Evolutionary conservation across 2,113 vertebrate species (phyloP).

Genomic region (Steatornis caripensis): DNA sequence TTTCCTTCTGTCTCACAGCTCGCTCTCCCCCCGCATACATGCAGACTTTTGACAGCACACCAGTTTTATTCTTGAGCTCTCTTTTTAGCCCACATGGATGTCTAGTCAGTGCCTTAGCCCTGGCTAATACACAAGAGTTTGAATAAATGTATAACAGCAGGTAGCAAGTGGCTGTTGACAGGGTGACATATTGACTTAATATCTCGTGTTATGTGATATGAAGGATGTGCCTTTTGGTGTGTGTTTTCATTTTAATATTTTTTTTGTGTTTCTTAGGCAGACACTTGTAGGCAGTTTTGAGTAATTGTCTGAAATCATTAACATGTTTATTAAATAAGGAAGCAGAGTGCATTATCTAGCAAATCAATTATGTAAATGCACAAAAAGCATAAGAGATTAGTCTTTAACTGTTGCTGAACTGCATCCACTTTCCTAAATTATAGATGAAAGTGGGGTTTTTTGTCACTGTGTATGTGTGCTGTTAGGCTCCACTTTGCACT

Average conservation of each 20-base stretch:
- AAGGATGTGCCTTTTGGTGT: slow-evolving; percentile 80
- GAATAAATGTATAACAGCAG: slow-evolving; percentile 80
- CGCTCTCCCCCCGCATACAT: background rate
- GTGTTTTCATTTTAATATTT: slow-evolving; percentile 74
- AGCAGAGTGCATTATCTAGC: slow-evolving; percentile 78
- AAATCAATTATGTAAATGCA: slow-evolving; percentile 82
- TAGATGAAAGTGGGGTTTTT: slow-evolving; percentile 54
- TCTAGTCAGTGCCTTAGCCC: slow-evolving; percentile 66
- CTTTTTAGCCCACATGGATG: slow-evolving; percentile 68
- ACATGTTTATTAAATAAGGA: slow-evolving; percentile 84
- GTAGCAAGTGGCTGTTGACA: slow-evolving; percentile 80
- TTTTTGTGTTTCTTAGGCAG: slow-evolving; percentile 68
- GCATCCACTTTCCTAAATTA: slow-evolving; percentile 68
- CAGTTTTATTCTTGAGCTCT: slow-evolving; percentile 57
- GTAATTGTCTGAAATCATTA: slow-evolving; percentile 82
- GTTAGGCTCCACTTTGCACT: background rate
- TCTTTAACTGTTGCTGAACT: slow-evolving; percentile 75
- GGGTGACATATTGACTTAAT: slow-evolving; percentile 81
- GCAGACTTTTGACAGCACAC: slow-evolving; percentile 61
- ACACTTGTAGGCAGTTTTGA: slow-evolving; percentile 75
- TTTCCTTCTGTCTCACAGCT: slow-evolving; percentile 67
- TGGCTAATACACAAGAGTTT: slow-evolving; percentile 67
- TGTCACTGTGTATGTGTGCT: background rate
- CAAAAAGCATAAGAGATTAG: slow-evolving; percentile 72
- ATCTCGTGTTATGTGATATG: slow-evolving; percentile 75